These are phyloP conservation scores for Urocynchramus pylzowi DNA, from an alignment of 2,113 vertebrate species.

Conservation along the genomic window DNA sequence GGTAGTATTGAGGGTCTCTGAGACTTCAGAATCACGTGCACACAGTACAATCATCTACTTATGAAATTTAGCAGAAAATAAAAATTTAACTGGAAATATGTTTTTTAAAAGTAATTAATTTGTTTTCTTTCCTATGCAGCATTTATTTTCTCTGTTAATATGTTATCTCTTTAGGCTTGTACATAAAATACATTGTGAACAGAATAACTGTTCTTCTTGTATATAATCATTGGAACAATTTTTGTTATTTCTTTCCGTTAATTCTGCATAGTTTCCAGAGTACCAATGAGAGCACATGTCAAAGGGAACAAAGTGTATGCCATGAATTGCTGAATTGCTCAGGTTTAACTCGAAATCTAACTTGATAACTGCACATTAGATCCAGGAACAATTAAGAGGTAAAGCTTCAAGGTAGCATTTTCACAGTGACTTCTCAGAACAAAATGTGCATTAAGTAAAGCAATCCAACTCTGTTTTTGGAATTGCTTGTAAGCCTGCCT, in stretches of 20 bases:
- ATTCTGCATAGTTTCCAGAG: not conserved
- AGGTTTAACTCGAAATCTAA: not conserved
- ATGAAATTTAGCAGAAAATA: not conserved
- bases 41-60: not conserved
- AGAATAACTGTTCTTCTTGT: not conserved
- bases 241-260: not conserved
- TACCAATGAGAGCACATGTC: not conserved
- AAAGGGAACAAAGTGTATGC: not conserved
- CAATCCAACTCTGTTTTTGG: not conserved
- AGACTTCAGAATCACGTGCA: not conserved
- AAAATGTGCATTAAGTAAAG: not conserved
- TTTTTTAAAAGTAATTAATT: not conserved
- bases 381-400: not conserved
- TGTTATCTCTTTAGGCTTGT: not conserved
- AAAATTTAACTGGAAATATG: not conserved
- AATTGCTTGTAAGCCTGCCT: not conserved
- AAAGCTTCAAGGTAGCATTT: not conserved
- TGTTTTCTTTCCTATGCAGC: not conserved
- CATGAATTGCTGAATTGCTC: not conserved
- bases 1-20: not conserved
- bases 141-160: not conserved
- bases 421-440: not conserved
- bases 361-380: not conserved
- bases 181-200: not conserved
- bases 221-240: not conserved